A percentile compares a stretch with the other conserved stretches of the same genome.
These are phyloP conservation scores for Sisor rabdophorus DNA, from an alignment of 2,113 vertebrate genomes.

Conservation along the genomic window DNA sequence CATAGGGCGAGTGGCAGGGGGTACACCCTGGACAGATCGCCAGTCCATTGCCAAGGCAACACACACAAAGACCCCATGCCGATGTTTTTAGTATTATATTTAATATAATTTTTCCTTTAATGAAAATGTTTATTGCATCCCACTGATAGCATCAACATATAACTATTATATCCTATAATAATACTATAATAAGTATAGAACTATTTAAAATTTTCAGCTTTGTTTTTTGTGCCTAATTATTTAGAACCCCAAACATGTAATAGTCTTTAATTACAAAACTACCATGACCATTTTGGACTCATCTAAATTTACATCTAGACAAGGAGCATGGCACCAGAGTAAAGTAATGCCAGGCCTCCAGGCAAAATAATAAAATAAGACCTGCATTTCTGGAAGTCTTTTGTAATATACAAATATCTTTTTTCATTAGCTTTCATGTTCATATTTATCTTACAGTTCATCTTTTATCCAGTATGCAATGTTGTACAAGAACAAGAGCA, in stretches of 20 bases:
- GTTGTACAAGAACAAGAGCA: background rate
- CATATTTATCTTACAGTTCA: no score
- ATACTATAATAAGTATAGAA: no score
- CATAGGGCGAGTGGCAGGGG: no score
- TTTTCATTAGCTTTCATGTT: conserved; percentile 19
- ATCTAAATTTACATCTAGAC: background rate
- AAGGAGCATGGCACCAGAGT: background rate
- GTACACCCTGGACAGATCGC: no score
- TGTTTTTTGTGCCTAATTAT: no score
- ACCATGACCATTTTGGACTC: background rate
- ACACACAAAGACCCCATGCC: no score
- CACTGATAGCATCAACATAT: background rate
- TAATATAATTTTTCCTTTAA: background rate
- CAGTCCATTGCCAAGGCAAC: no score
- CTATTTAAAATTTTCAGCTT: no score
- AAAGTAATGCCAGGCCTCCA: background rate
- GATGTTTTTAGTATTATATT: background rate
- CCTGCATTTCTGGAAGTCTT: background rate
- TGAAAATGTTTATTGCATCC: background rate
- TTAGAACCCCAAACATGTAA: no score
- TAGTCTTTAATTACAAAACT: no score
- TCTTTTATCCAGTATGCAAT: conserved; percentile 4
- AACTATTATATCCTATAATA: background rate
- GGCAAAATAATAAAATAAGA: background rate
- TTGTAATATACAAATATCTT: background rate